phyloP scores from a whole-genome alignment of 2,113 vertebrate genomes.

The Symphodus melops region DNA sequence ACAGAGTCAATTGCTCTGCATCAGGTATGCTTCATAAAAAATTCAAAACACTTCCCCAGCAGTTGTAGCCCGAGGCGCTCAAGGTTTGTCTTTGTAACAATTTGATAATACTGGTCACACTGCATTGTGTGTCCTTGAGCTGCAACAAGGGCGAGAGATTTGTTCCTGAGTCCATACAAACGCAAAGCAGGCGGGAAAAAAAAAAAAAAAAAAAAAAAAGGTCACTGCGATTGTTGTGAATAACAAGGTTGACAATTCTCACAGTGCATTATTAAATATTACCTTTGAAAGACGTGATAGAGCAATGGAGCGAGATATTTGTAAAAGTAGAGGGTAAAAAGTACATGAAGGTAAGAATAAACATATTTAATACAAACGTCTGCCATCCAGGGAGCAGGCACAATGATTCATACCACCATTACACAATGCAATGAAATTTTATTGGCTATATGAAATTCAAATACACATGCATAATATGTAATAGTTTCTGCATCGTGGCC shows the following conservation, averaged over 20 bases:
- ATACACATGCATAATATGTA: conserved; percentile 53
- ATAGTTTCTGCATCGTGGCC: conserved; percentile 39
- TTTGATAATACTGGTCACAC: conserved; percentile 77
- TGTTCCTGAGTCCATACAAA: conserved; percentile 58
- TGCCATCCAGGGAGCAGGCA: conserved; percentile 32
- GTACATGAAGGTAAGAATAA: conserved; percentile 45
- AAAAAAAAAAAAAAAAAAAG: conserved; percentile 36
- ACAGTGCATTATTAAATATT: conserved; percentile 70
- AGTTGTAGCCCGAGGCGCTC: conserved; percentile 75
- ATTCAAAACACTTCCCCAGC: conserved; percentile 74
- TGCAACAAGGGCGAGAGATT: conserved; percentile 69
- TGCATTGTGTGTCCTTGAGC: conserved; percentile 75
- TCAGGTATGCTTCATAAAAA: conserved; percentile 75
- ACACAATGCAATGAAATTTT: conserved; percentile 58
- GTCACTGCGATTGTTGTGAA: conserved; percentile 66
- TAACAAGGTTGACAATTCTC: conserved; percentile 79
- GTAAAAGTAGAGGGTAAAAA: conserved; percentile 39
- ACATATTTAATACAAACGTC: conserved; percentile 55
- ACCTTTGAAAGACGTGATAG: conserved; percentile 57
- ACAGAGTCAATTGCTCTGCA: conserved; percentile 44
- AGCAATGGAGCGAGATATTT: conserved; percentile 50
- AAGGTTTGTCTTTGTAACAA: conserved; percentile 78
- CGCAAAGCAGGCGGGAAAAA: conserved; percentile 22
- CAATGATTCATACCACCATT: conserved; percentile 54
- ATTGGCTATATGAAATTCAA: conserved; percentile 58